These are phyloP conservation scores for Tokudaia muenninki DNA, from an alignment of 2,797 vertebrate genomes.

Conservation along the genomic window DNA sequence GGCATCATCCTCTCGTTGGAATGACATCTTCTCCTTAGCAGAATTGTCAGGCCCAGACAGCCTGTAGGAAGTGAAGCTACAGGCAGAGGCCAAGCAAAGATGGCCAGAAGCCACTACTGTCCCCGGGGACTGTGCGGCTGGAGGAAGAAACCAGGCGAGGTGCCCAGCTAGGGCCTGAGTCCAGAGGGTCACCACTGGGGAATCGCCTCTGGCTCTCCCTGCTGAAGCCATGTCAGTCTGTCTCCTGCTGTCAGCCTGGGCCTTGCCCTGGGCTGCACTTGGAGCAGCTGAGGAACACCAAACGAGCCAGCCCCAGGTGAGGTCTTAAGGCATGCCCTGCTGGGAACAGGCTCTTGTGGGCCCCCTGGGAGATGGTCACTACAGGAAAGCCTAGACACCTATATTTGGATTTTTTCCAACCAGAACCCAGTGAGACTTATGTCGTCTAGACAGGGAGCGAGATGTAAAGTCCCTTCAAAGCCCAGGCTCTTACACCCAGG, in stretches of 20 bases:
- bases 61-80: background rate
- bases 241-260: background rate
- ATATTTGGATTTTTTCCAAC: background rate
- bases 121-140: background rate
- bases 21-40: background rate
- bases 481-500: background rate
- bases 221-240: background rate
- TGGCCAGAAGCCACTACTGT: background rate
- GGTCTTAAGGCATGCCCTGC: background rate
- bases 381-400: background rate
- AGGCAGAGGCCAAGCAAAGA: background rate
- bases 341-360: background rate
- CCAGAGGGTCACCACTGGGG: background rate
- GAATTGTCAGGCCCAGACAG: background rate
- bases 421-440: background rate
- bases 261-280: background rate
- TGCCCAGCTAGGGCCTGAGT: background rate
- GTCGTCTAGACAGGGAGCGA: background rate
- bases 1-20: background rate
- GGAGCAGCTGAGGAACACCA: background rate
- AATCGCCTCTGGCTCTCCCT: background rate
- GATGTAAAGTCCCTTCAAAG: background rate
- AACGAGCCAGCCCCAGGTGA: background rate
- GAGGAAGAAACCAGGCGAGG: background rate
- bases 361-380: background rate